Conservation (phyloP, 37 sponge, comb jelly and placozoan species). For the Agelas oroides region DNA sequence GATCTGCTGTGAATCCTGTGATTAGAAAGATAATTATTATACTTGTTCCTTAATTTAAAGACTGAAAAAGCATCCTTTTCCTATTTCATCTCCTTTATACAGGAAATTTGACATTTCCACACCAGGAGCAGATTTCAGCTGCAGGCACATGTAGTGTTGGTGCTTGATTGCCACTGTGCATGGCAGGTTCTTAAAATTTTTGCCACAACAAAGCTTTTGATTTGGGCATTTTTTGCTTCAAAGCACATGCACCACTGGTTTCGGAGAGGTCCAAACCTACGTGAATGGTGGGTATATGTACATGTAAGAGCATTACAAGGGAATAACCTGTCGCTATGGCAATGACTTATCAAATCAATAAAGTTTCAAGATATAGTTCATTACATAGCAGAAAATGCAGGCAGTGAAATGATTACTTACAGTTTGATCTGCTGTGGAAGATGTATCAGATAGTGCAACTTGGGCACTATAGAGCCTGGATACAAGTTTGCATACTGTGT, state of each 20-base stretch:
- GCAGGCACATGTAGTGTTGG: constrained; percentile 6
- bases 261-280: too few relatives aligned
- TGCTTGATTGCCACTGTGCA: background rate
- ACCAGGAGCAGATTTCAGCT: background rate
- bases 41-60: too few relatives aligned
- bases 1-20: too few relatives aligned
- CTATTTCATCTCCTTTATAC: constrained; percentile 7
- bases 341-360: too few relatives aligned
- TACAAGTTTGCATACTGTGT: background rate
- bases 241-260: background rate
- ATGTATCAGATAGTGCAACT: constrained; percentile 17
- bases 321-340: too few relatives aligned
- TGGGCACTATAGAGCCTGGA: background rate
- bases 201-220: background rate
- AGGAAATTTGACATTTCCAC: background rate
- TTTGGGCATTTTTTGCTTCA: background rate
- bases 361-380: too few relatives aligned
- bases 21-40: too few relatives aligned
- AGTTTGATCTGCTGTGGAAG: background rate
- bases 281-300: too few relatives aligned
- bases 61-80: too few relatives aligned
- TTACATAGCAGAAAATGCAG: too few relatives aligned
- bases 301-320: too few relatives aligned
- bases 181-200: background rate
- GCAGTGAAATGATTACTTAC: background rate